These are phyloP conservation scores for Drosophila pachea DNA, from an alignment of 1,140 invertebrate genomes.

Conservation along the genomic window DNA sequence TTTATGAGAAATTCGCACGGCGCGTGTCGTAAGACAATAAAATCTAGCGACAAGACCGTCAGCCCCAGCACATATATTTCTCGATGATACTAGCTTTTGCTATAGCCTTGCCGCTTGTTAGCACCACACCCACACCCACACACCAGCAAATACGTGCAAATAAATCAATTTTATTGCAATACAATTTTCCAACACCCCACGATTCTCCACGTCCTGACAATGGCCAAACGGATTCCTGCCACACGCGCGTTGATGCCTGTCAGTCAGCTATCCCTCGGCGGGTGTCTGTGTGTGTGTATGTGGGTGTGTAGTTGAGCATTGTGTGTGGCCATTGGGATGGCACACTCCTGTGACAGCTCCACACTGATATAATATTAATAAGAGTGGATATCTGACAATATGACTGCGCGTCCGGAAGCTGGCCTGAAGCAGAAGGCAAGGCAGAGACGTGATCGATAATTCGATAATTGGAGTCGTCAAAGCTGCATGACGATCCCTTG, in stretches of 20 bases:
- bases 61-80: constrained; percentile 41
- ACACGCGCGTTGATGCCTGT: constrained; percentile 22
- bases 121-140: neutral
- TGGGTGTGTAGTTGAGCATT: constrained; percentile 37
- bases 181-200: constrained; percentile 50
- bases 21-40: constrained; percentile 66
- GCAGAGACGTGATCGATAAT: neutral
- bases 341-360: constrained; percentile 39
- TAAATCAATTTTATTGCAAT: constrained; percentile 77
- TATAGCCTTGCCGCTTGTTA: neutral
- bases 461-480: too few relatives aligned
- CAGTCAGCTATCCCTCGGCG: constrained; percentile 16
- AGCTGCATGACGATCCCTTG: too few relatives aligned
- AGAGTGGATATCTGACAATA: constrained; percentile 62
- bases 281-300: neutral
- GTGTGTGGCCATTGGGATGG: constrained; percentile 63
- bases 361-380: constrained; percentile 73
- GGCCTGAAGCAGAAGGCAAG: constrained; percentile 29
- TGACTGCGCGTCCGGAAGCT: constrained; percentile 61
- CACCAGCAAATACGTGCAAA: constrained; percentile 46
- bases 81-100: constrained; percentile 47
- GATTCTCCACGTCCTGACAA: constrained; percentile 17
- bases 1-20: constrained; percentile 60
- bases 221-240: constrained; percentile 51
- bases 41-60: constrained; percentile 30